Percentiles rank a stretch among this genome's conserved stretches.
phyloP scores from a whole-genome alignment of 2,888 invertebrate species.

The Acanthosepion pharaonis region DNA sequence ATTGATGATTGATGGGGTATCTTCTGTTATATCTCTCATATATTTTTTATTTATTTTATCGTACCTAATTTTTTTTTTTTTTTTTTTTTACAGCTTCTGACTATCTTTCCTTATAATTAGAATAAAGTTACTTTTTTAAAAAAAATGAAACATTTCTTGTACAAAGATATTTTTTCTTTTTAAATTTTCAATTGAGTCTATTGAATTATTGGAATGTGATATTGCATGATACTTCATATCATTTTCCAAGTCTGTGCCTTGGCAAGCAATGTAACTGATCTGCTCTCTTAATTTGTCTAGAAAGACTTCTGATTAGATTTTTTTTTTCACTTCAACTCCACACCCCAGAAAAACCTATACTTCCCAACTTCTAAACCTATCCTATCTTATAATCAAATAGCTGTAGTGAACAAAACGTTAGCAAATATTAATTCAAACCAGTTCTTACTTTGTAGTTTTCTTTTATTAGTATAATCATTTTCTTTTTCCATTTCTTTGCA shows the following conservation, averaged over 20 bases:
- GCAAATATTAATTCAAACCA: background rate
- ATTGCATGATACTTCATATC: background rate
- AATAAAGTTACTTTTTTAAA: background rate
- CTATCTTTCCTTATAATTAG: background rate
- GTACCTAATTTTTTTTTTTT: background rate
- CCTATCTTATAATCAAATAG: background rate
- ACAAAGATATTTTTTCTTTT: background rate
- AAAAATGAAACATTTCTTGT: background rate
- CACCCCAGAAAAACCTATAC: background rate
- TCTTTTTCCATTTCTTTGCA: no score
- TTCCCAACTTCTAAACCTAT: background rate
- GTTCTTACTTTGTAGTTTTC: background rate
- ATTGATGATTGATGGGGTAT: background rate
- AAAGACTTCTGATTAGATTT: background rate
- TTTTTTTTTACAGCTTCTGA: background rate
- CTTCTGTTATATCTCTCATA: background rate
- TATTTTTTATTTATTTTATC: background rate
- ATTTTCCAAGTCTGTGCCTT: background rate
- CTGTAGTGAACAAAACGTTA: background rate
- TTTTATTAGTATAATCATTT: background rate
- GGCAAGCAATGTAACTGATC: constrained; percentile 8
- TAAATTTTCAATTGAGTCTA: background rate
- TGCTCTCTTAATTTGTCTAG: background rate
- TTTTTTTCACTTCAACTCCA: background rate
- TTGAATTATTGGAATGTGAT: constrained; percentile 33